These are phyloP conservation scores for Leptinotarsa rubiginosa DNA, from an alignment of 2,888 invertebrate genomes.

Conservation along the genomic window DNA sequence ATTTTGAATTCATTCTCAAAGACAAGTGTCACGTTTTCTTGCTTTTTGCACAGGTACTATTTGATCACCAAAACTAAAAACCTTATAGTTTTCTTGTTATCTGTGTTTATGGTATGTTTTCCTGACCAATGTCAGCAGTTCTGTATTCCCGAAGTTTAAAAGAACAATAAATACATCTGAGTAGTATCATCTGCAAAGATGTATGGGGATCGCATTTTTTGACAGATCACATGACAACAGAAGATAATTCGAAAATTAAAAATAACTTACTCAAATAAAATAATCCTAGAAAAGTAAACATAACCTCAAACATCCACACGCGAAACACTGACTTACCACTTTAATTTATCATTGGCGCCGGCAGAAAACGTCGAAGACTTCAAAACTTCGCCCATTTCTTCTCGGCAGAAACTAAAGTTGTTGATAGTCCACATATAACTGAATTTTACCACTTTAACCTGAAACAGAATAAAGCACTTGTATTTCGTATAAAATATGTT, in stretches of 20 bases:
- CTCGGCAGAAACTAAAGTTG: slow-evolving; percentile 99
- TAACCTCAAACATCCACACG: slow-evolving; percentile 31
- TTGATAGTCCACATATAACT: slow-evolving; percentile 99
- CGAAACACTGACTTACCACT: slow-evolving; percentile 78
- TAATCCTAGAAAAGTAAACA: neutral
- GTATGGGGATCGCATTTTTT: no score
- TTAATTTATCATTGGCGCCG: slow-evolving; percentile 99
- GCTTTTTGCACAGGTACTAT: no score
- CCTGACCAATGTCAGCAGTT: no score
- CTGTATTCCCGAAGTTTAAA: no score
- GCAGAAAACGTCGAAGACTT: slow-evolving; percentile 99
- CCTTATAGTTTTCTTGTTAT: no score
- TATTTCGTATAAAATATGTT: slow-evolving; percentile 1
- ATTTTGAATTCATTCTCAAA: no score
- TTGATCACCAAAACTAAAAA: no score
- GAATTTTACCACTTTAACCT: slow-evolving; percentile 99
- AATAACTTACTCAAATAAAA: slow-evolving; percentile 7
- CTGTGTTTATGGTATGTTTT: no score
- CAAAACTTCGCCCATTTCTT: slow-evolving; percentile 99
- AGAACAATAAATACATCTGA: no score
- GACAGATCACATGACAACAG: neutral
- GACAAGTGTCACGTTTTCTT: no score
- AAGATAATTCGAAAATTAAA: neutral
- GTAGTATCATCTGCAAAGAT: no score
- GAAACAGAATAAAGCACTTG: slow-evolving; percentile 63